A percentile compares a stretch with the other conserved stretches of the same genome.
These are phyloP conservation scores for Morbakka virulenta DNA, from an alignment of 30 jellyfish, hydroid and myxozoan species.

Conservation along the genomic window DNA sequence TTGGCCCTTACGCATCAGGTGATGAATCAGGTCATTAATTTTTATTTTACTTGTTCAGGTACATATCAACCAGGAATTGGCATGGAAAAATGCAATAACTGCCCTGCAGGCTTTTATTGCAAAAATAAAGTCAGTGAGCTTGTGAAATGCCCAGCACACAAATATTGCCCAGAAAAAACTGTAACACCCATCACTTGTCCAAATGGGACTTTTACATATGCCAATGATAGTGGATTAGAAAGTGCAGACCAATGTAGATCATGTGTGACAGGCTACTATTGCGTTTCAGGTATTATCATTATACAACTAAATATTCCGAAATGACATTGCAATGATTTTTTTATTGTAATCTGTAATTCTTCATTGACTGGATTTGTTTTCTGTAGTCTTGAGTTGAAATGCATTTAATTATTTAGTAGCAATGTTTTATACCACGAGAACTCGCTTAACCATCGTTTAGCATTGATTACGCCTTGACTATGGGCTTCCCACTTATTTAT, in stretches of 20 bases:
- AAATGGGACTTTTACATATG: constrained; percentile 91
- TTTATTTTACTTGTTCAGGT: constrained; percentile 42
- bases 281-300: constrained; percentile 72
- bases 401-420: no score
- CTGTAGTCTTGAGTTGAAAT: no score
- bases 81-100: constrained; percentile 52
- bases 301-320: neutral
- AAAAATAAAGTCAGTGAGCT: constrained; percentile 70
- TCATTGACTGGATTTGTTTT: no score
- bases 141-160: constrained; percentile 81
- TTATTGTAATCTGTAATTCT: neutral
- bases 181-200: constrained; percentile 84
- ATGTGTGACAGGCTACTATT: constrained; percentile 75
- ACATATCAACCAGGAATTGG: constrained; percentile 75
- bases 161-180: constrained; percentile 79
- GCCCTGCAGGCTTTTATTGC: constrained; percentile 98
- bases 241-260: constrained; percentile 76
- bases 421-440: no score
- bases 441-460: no score
- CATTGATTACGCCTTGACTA: no score
- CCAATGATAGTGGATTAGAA: constrained; percentile 81
- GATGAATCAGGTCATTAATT: no score
- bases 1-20: no score
- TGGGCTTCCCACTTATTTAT: no score
- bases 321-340: neutral